phyloP scores from a whole-genome alignment of 1,140 invertebrate genomes.

The Musca vetustissima region DNA sequence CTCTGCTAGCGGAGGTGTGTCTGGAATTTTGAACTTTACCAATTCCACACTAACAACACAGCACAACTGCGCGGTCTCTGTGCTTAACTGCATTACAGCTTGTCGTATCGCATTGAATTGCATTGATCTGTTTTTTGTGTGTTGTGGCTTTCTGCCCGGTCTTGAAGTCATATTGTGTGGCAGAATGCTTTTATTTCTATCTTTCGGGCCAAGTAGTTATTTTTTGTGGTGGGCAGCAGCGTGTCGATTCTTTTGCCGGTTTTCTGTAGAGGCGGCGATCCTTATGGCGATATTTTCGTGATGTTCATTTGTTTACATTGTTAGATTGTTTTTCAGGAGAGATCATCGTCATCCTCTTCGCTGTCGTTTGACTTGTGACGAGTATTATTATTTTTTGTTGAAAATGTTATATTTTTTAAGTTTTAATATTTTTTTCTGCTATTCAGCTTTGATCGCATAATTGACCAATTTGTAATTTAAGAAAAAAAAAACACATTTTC shows the following conservation, averaged over 20 bases:
- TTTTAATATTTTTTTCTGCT: neutral
- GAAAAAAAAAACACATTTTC: conserved; percentile 2
- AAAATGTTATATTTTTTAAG: conserved; percentile 18
- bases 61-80: neutral
- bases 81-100: neutral
- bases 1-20: conserved; percentile 21
- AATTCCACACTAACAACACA: conserved; percentile 5
- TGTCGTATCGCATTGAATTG: neutral
- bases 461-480: conserved; percentile 22
- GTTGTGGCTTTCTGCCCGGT: neutral
- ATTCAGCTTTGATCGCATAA: neutral
- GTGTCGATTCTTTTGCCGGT: neutral
- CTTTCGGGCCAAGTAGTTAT: neutral
- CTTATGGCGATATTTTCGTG: conserved; percentile 1
- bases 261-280: neutral
- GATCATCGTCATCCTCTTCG: neutral
- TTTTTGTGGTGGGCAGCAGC: neutral
- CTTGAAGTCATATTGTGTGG: neutral
- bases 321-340: neutral
- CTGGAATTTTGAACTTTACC: conserved; percentile 23
- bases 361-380: neutral
- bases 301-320: neutral
- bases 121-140: conserved; percentile 10
- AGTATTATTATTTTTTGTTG: neutral
- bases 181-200: neutral